Evolutionary conservation across 35 echinoderm and acorn worm species (phyloP).

Genomic region (Apostichopus japonicus): DNA sequence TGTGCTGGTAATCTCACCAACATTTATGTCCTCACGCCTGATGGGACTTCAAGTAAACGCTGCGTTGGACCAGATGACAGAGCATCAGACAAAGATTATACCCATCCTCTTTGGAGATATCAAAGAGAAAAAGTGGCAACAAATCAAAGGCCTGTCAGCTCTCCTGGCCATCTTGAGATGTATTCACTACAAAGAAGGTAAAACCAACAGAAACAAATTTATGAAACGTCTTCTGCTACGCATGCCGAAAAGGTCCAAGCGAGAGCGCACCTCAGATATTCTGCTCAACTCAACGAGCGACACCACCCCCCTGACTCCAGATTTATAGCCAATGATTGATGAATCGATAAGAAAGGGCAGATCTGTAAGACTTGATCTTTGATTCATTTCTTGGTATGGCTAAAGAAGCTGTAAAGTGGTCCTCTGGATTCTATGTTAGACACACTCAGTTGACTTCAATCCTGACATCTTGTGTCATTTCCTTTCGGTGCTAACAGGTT

Average conservation of each 20-base stretch:
- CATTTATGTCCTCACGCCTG: constrained; percentile 31
- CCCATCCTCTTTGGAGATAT: constrained; percentile 51
- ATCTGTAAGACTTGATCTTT: no score
- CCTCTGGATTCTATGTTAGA: no score
- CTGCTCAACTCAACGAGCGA: constrained; percentile 38
- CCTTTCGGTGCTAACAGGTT: no score
- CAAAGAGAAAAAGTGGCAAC: background rate
- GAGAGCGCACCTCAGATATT: background rate
- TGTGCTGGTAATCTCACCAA: constrained; percentile 25
- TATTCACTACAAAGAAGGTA: constrained; percentile 38
- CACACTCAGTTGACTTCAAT: no score
- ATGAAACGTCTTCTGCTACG: constrained; percentile 36
- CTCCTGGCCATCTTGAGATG: constrained; percentile 2
- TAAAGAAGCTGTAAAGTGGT: no score
- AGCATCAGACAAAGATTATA: constrained; percentile 45
- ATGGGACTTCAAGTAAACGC: constrained; percentile 43
- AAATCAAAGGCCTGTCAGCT: background rate
- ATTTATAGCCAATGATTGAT: background rate
- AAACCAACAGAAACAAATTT: constrained; percentile 22
- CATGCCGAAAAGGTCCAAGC: constrained; percentile 32
- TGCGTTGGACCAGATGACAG: constrained; percentile 14
- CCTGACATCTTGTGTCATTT: no score
- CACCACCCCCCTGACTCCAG: constrained; percentile 1
- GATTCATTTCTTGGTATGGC: no score
- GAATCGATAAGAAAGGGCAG: background rate